These are phyloP conservation scores for Polia nebulosa DNA, from an alignment of 2,888 invertebrate genomes.

Conservation along the genomic window DNA sequence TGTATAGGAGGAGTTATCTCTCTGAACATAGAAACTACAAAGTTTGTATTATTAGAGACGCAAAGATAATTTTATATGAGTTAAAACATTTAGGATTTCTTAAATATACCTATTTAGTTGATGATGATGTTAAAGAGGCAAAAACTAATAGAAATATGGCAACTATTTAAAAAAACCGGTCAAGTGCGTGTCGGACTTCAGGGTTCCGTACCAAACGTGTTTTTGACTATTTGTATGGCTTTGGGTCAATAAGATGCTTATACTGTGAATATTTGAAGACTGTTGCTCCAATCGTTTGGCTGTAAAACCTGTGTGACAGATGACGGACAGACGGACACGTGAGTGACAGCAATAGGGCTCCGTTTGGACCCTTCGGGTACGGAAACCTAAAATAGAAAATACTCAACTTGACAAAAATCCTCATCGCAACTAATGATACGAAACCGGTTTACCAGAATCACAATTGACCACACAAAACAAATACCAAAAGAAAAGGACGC, in stretches of 20 bases:
- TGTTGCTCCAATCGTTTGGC: too few species aligned
- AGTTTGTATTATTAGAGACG: neutral
- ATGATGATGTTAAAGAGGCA: neutral
- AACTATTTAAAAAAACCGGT: neutral
- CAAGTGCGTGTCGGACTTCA: too few species aligned
- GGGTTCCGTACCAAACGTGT: too few species aligned
- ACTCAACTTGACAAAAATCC: neutral
- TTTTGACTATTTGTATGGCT: too few species aligned
- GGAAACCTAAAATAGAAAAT: too few species aligned
- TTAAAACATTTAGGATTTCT: neutral
- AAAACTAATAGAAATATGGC: neutral
- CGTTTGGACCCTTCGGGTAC: too few species aligned
- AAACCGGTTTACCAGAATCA: constrained; percentile 3
- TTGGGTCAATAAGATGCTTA: too few species aligned
- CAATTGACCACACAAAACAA: neutral
- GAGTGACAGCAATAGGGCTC: too few species aligned
- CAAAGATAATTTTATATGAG: neutral
- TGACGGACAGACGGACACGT: too few species aligned
- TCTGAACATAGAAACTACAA: neutral
- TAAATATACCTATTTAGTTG: neutral
- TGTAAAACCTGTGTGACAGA: too few species aligned
- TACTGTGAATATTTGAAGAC: too few species aligned
- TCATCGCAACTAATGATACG: neutral
- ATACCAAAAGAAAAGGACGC: constrained; percentile 9
- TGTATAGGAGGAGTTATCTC: constrained; percentile 3